Evolutionary conservation across 1,140 invertebrate genomes (phyloP).

Genomic region (Probaryconus sp.): DNA sequence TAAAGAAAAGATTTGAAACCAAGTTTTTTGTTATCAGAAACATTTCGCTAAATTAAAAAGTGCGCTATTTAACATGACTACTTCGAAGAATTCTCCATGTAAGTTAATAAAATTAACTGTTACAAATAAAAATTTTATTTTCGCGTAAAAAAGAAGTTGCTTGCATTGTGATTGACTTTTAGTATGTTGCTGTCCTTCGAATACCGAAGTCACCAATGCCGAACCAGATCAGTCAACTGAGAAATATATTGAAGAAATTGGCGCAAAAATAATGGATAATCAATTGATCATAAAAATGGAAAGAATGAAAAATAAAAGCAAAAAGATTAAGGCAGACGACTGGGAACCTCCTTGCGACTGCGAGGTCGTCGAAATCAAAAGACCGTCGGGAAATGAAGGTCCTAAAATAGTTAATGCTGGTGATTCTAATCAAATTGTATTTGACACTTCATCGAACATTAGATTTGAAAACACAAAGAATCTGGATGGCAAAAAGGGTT

Average conservation of each 20-base stretch:
- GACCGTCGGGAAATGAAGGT: slow-evolving; percentile 62
- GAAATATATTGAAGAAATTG: slow-evolving; percentile 72
- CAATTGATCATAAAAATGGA: slow-evolving; percentile 72
- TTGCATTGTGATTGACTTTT: too few relatives aligned
- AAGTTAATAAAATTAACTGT: too few relatives aligned
- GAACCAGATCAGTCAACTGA: slow-evolving; percentile 1
- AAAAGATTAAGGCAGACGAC: slow-evolving; percentile 30
- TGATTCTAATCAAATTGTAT: slow-evolving; percentile 71
- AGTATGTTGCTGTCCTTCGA: slow-evolving; percentile 16
- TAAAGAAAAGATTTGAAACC: too few relatives aligned
- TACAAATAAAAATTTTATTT: too few relatives aligned
- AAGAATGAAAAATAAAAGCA: slow-evolving; percentile 66
- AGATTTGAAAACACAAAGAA: slow-evolving; percentile 39
- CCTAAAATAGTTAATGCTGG: slow-evolving; percentile 69
- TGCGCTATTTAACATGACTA: too few relatives aligned
- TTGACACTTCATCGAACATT: slow-evolving; percentile 64
- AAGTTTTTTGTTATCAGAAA: too few relatives aligned
- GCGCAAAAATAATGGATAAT: slow-evolving; percentile 69
- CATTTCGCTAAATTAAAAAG: too few relatives aligned
- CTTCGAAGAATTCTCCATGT: too few relatives aligned
- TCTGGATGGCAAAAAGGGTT: slow-evolving; percentile 7
- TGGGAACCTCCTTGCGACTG: slow-evolving; percentile 73
- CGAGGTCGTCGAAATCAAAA: slow-evolving; percentile 69
- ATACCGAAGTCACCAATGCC: neutral
- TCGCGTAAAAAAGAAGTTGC: too few relatives aligned